A percentile compares a stretch with the other conserved stretches of the same genome.
These are phyloP conservation scores for Chascanopsetta lugubris DNA, from an alignment of 2,113 vertebrate genomes.

Conservation along the genomic window DNA sequence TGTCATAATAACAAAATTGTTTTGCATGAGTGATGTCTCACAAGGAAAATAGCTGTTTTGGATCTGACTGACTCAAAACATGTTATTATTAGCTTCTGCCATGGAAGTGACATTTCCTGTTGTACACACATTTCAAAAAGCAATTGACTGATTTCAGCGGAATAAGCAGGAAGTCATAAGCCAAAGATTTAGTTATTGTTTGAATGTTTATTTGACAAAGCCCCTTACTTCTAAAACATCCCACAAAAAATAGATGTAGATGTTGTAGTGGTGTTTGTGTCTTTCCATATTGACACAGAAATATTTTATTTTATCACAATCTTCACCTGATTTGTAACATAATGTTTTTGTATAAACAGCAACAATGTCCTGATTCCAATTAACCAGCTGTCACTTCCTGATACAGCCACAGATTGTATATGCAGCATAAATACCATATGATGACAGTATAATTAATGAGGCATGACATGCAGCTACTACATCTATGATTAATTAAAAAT, in stretches of 20 bases:
- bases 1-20: neutral
- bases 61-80: neutral
- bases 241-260: too few relatives aligned
- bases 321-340: neutral
- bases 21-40: neutral
- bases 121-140: neutral
- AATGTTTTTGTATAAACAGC: neutral
- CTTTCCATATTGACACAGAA: too few relatives aligned
- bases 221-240: too few relatives aligned
- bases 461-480: too few relatives aligned
- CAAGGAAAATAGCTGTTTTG: neutral
- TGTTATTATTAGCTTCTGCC: neutral
- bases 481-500: too few relatives aligned
- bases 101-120: neutral
- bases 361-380: too few relatives aligned
- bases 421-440: too few relatives aligned
- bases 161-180: neutral
- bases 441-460: too few relatives aligned
- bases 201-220: neutral
- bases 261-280: too few relatives aligned
- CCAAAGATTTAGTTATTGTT: neutral
- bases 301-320: neutral
- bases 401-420: too few relatives aligned
- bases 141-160: neutral
- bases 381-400: too few relatives aligned